A percentile compares a stretch with the other conserved stretches of the same genome.
Evolutionary conservation across 2,113 vertebrate species (phyloP).

Genomic region (Sclerurus mexicanus): DNA sequence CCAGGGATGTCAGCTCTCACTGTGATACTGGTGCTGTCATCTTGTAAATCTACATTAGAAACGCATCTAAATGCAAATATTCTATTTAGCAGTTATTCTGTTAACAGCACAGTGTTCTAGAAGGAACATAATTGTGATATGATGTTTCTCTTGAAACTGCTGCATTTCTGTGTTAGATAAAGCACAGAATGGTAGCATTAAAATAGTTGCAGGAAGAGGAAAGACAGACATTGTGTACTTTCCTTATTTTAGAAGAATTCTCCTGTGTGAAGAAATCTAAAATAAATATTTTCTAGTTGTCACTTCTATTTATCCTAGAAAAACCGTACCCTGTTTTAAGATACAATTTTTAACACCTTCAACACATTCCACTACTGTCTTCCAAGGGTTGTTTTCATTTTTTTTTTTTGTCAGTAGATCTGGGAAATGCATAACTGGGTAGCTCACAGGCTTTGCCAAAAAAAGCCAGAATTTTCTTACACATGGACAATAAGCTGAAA

Average conservation of each 20-base stretch:
- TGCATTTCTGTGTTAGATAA: neutral
- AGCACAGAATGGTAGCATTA: neutral
- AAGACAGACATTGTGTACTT: neutral
- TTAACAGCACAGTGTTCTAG: neutral
- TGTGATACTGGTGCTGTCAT: neutral
- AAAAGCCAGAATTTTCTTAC: neutral
- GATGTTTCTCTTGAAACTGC: neutral
- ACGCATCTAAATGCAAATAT: neutral
- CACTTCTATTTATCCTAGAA: neutral
- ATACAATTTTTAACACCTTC: neutral
- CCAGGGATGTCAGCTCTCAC: constrained; percentile 8
- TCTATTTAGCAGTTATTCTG: neutral
- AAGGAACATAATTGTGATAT: neutral
- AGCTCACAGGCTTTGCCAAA: neutral
- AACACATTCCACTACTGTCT: neutral
- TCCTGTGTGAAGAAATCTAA: neutral
- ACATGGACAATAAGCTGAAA: neutral
- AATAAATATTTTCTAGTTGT: neutral
- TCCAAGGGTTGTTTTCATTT: neutral
- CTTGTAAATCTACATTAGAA: neutral
- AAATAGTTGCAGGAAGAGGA: neutral
- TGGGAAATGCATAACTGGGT: neutral
- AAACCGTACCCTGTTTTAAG: neutral
- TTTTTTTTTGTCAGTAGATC: neutral
- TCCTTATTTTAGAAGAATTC: neutral